Evolutionary conservation across 2,797 vertebrate species (phyloP).

Genomic region (Myotis pilosus): DNA sequence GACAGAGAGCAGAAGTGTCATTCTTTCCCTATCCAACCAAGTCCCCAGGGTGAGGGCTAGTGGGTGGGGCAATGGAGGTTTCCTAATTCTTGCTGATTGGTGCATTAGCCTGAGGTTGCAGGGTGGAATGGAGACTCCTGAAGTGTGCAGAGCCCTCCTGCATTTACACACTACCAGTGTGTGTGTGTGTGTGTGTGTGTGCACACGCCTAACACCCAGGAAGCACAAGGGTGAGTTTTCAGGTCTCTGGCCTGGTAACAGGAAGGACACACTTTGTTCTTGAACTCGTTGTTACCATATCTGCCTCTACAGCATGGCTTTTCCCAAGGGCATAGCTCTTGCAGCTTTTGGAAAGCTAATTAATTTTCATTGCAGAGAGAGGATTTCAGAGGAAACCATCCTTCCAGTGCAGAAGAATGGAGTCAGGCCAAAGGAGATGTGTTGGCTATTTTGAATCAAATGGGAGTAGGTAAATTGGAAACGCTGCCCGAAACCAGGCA

Average conservation of each 20-base stretch:
- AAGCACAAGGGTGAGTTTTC: not conserved
- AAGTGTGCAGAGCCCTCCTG: not conserved
- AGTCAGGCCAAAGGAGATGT: not conserved
- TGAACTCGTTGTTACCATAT: not conserved
- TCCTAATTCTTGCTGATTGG: not conserved
- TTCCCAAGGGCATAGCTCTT: not conserved
- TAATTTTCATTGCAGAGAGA: conserved; percentile 8
- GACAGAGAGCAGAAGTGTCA: not conserved
- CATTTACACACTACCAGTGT: not conserved
- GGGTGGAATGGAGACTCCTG: not conserved
- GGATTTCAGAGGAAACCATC: conserved; percentile 11
- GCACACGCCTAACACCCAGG: not conserved
- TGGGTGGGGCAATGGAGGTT: not conserved
- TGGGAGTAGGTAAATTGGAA: conserved; percentile 8
- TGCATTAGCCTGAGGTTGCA: not conserved
- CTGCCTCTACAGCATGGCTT: not conserved
- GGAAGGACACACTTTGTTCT: not conserved
- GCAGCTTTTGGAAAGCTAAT: conserved; percentile 10
- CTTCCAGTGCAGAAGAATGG: not conserved
- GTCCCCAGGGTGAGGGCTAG: not conserved
- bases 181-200: not conserved
- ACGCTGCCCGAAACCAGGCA: not conserved
- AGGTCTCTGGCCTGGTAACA: not conserved
- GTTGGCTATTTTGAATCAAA: conserved; percentile 9
- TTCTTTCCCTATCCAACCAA: not conserved